phyloP scores from a whole-genome alignment of 2,888 invertebrate species.

The Ophioninae sp. region DNA sequence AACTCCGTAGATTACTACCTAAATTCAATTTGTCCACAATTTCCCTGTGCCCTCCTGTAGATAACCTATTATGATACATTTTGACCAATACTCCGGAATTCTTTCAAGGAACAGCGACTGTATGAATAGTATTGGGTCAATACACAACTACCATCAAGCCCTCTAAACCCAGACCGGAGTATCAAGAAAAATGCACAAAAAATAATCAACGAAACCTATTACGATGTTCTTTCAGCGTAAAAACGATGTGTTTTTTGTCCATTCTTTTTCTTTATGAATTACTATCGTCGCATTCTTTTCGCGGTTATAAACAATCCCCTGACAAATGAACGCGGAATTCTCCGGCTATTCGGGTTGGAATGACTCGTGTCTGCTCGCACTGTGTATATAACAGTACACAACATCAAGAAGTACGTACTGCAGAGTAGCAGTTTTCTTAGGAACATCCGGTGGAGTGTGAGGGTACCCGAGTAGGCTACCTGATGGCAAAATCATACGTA shows the following conservation, averaged over 20 bases:
- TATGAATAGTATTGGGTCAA: no score
- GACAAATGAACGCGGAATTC: neutral
- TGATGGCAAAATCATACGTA: slow-evolving; percentile 55
- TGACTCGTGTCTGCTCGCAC: neutral
- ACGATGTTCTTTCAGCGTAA: no score
- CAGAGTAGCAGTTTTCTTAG: slow-evolving; percentile 23
- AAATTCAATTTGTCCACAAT: no score
- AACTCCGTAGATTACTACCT: no score
- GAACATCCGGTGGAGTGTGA: slow-evolving; percentile 41
- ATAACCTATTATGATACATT: no score
- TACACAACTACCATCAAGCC: no score
- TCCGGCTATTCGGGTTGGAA: neutral
- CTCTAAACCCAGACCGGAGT: no score
- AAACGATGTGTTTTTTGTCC: neutral
- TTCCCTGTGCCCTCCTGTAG: no score
- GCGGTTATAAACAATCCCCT: neutral
- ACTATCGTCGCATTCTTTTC: neutral
- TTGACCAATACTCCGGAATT: no score
- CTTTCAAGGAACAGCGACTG: no score
- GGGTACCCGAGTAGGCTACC: slow-evolving; percentile 14
- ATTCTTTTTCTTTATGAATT: neutral
- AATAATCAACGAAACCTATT: no score
- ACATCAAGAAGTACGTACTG: slow-evolving; percentile 31
- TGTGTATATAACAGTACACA: slow-evolving; percentile 1
- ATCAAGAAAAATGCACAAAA: no score